Evolutionary conservation across 2,113 vertebrate species (phyloP).

Genomic region (Chelonoidis abingdonii): DNA sequence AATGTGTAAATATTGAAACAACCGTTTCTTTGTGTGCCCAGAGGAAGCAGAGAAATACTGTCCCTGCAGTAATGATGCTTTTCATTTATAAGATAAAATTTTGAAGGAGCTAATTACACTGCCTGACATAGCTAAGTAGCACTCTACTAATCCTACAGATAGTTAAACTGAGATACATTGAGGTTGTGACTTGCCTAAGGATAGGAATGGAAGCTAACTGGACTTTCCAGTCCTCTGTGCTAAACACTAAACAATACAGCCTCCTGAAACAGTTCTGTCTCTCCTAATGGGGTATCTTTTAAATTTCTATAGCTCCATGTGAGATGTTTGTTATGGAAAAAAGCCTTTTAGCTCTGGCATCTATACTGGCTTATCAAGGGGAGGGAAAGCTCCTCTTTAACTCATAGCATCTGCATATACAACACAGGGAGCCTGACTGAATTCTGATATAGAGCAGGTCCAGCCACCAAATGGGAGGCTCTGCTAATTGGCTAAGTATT

Average conservation of each 20-base stretch:
- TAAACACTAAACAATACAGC: not conserved
- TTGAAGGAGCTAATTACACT: not conserved
- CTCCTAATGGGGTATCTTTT: not conserved
- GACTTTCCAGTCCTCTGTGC: not conserved
- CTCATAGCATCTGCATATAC: no score
- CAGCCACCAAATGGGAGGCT: no score
- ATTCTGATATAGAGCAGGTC: no score
- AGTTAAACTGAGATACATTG: not conserved
- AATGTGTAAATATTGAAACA: constrained; percentile 24
- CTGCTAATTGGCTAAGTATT: no score
- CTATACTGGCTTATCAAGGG: not conserved
- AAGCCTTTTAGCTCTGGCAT: not conserved
- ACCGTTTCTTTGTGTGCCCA: not conserved
- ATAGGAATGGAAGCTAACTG: not conserved
- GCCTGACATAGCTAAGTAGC: not conserved
- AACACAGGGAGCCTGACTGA: no score
- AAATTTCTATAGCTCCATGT: not conserved
- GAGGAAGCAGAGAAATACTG: not conserved
- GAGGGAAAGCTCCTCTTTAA: not conserved
- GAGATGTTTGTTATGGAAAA: not conserved
- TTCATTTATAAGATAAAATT: not conserved
- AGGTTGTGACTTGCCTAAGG: not conserved
- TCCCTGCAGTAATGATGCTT: not conserved
- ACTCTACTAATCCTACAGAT: not conserved
- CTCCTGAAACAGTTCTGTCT: not conserved